A percentile compares a stretch with the other conserved stretches of the same genome.
These are phyloP conservation scores for Danaus plexippus DNA, from an alignment of 1,140 invertebrate species.

Conservation along the genomic window DNA sequence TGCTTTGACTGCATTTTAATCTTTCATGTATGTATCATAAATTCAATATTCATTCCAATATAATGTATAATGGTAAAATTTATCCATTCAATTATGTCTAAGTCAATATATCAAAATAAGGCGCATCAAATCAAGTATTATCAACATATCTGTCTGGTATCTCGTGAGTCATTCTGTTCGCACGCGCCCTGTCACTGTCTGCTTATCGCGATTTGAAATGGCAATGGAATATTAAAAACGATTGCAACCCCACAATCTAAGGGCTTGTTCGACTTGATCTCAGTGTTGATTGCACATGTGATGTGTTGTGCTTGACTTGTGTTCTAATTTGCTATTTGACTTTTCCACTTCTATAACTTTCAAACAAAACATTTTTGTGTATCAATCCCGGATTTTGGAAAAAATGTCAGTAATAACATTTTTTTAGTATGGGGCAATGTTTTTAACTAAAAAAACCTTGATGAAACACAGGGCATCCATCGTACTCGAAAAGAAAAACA, in stretches of 20 bases:
- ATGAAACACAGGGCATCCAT: constrained; percentile 22
- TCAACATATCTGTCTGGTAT: not conserved
- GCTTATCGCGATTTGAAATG: constrained; percentile 41
- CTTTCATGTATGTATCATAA: no score
- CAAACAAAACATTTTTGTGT: no score
- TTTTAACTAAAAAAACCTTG: constrained; percentile 14
- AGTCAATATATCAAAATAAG: no score
- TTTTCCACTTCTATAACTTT: no score
- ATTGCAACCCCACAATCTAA: constrained; percentile 23
- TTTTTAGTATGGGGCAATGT: constrained; percentile 8
- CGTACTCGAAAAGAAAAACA: constrained; percentile 27
- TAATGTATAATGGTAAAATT: no score
- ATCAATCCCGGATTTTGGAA: no score
- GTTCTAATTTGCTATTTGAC: no score
- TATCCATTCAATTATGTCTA: no score
- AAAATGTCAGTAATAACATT: no score
- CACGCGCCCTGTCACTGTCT: constrained; percentile 42
- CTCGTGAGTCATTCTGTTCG: constrained; percentile 21
- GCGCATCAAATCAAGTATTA: no score
- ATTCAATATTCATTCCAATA: no score
- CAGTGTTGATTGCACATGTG: constrained; percentile 11
- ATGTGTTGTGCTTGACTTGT: constrained; percentile 6
- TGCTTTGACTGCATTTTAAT: not conserved
- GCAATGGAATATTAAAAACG: constrained; percentile 43
- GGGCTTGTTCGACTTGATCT: constrained; percentile 13